Conservation (phyloP, 2,797 vertebrate genomes). For the Aselliscus stoliczkanus region DNA sequence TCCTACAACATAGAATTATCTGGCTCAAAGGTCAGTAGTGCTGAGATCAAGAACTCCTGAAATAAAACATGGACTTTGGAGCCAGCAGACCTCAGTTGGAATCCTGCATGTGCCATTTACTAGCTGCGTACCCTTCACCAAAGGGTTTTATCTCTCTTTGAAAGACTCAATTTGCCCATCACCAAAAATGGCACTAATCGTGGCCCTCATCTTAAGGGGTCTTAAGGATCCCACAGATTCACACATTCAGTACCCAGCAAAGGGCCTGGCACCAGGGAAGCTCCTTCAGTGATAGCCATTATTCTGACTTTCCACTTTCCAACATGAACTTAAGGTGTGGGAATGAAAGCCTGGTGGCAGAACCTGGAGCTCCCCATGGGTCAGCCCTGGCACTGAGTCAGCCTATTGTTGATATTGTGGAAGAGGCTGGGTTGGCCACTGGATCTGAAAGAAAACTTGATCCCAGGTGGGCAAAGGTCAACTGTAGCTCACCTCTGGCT, state of each 20-base stretch:
- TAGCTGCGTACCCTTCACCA: not conserved
- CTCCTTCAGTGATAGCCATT: not conserved
- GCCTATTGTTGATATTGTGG: conserved; percentile 30
- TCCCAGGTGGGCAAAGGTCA: conserved; percentile 32
- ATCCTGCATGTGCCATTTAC: not conserved
- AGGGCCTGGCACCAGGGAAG: not conserved
- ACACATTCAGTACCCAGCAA: not conserved
- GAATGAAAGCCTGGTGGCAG: not conserved
- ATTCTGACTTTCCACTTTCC: not conserved
- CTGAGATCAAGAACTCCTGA: not conserved
- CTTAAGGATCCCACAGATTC: not conserved
- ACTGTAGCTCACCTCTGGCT: not conserved
- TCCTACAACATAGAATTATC: not conserved
- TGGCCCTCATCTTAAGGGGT: not conserved
- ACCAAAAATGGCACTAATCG: not conserved
- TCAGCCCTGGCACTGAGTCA: not conserved
- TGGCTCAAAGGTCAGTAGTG: not conserved
- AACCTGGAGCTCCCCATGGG: not conserved
- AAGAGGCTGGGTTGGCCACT: not conserved
- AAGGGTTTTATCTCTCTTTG: not conserved
- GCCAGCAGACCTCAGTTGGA: not conserved
- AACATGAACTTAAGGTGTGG: not conserved
- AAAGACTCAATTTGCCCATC: not conserved
- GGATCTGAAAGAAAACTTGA: not conserved
- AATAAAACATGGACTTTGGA: not conserved